Evolutionary conservation across 2,113 vertebrate species (phyloP).

Genomic region (Acinonyx jubatus): DNA sequence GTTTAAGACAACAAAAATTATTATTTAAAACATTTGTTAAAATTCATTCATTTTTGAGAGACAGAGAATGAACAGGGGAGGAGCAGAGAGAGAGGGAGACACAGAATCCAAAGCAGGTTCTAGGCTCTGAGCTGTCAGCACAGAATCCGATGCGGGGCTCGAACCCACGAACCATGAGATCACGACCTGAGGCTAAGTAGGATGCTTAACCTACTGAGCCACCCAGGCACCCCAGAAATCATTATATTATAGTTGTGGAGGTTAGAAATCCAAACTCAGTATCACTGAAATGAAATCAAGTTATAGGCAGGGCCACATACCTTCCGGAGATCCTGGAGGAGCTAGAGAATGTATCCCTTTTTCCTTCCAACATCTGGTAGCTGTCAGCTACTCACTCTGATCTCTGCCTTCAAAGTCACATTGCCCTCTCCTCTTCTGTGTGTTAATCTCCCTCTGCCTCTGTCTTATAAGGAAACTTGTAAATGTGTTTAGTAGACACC

Average conservation of each 20-base stretch:
- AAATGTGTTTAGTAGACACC: neutral
- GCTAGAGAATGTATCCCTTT: neutral
- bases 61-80: too few species aligned
- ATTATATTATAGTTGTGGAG: neutral
- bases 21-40: neutral
- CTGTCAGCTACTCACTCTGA: fast-evolving
- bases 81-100: too few species aligned
- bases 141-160: too few species aligned
- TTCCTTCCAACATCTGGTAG: neutral
- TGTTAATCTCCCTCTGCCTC: neutral
- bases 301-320: fast-evolving
- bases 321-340: fast-evolving
- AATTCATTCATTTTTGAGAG: too few species aligned
- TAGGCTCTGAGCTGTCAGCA: too few species aligned
- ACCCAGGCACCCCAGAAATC: neutral
- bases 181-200: too few species aligned
- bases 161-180: too few species aligned
- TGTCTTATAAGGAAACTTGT: neutral
- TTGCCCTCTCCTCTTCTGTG: neutral
- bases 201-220: too few species aligned
- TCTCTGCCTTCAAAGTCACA: neutral
- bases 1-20: neutral
- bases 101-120: too few species aligned
- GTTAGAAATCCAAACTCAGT: neutral
- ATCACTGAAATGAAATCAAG: neutral